Evolutionary conservation across 2,888 invertebrate species (phyloP).

Genomic region (Ophonus ardosiacus): DNA sequence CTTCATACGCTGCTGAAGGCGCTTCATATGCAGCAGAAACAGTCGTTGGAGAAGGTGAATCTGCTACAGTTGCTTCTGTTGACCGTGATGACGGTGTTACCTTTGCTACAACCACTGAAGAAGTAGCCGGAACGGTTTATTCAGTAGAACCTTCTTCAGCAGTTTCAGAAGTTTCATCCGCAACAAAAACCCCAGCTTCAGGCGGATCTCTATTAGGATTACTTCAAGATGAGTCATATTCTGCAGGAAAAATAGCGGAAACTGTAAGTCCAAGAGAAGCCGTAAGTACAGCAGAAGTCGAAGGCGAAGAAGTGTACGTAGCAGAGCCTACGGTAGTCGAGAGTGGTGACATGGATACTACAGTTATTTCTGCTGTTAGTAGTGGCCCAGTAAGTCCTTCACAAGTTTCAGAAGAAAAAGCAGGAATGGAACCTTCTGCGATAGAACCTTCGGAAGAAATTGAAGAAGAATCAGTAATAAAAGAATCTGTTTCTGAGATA

Average conservation of each 20-base stretch:
- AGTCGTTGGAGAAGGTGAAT: neutral
- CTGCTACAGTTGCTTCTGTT: neutral
- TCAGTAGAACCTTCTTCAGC: neutral
- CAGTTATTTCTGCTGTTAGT: neutral
- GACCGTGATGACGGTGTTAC: neutral
- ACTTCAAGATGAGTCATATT: conserved; percentile 1
- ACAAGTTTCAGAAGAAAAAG: neutral
- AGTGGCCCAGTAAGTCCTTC: too few relatives aligned
- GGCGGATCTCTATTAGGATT: conserved; percentile 8
- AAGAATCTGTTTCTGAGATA: neutral
- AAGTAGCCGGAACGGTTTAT: neutral
- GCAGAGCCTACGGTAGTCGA: neutral
- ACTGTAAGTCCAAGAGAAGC: neutral
- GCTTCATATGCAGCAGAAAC: too few relatives aligned
- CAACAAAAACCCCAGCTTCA: neutral
- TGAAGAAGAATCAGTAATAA: neutral
- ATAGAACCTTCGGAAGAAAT: neutral
- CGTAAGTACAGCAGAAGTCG: neutral
- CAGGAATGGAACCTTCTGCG: neutral
- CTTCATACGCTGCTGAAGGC: neutral
- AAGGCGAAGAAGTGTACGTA: neutral
- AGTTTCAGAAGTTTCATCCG: neutral
- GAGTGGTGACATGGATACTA: neutral
- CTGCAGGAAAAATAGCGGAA: conserved; percentile 9
- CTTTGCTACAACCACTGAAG: neutral